Evolutionary conservation across 2,888 invertebrate genomes (phyloP), one percentile per base, ranked within the genome.

Genomic region (Troides oblongomaculatus): DNA sequence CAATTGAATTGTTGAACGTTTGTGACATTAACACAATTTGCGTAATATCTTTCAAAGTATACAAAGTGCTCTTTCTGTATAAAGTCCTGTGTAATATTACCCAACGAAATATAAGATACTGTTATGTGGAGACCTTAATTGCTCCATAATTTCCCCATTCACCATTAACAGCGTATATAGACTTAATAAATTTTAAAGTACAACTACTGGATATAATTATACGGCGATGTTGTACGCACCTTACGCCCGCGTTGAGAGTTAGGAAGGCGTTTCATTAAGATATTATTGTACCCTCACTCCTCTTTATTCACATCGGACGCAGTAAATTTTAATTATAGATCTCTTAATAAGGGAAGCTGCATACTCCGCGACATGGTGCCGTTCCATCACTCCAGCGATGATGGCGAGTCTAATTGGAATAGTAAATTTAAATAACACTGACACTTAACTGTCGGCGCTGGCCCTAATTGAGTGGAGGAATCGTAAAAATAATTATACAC

Each of bases 361-460:
- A 83, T 83, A 86, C 85, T 83, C 18, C 83, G 86, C 85, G 84
- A 85, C 82, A 87, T 86, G 87, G 83, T 81, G 84, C 80, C 81
- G 87, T 89, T 87, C 88, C 90, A 86, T 90, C 90, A 88, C 83
- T 83, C 77, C 77, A 76, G 79, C 81, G 89, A 90, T 89, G 91
- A 91, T 88, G 88, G 89, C 89, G 87, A 81, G 81, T 86, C 91
- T 92, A 92, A 92, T 92, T 92, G 90, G 92, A 81, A 84, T 87
- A 84, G 90, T 92, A 92, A 92, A 92, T 92, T 91, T 88, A 90
- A 91, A 90, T 91, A 90, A 90, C 85, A 87, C 90, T 90, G 91
- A 90, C 91, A 90, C 86, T 88, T 87, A 82, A 89, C 85, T 85
- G 88, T 87, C 90, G 86, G 84, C 84, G 84, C 85, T 81, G 76